Evolutionary conservation across 2,113 vertebrate species (phyloP).

Genomic region (Gadus chalcogrammus): DNA sequence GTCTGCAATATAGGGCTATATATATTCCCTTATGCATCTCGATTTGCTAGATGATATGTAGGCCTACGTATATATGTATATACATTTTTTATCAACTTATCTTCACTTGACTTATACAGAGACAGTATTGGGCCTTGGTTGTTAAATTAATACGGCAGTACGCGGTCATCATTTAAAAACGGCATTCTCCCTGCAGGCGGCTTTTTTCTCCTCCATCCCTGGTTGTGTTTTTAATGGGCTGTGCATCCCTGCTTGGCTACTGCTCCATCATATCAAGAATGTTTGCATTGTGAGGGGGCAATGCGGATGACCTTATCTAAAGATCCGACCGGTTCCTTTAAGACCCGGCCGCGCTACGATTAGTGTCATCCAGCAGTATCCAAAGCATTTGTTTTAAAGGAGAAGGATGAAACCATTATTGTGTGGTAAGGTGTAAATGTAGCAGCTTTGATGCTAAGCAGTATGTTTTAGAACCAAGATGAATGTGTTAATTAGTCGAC

Average conservation of each 20-base stretch:
- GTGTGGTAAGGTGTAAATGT: conserved; percentile 56
- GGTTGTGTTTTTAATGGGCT: not conserved
- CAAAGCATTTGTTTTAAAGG: conserved; percentile 37
- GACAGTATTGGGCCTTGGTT: too few species aligned
- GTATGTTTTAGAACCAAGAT: conserved; percentile 53
- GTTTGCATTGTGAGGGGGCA: not conserved
- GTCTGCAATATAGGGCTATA: too few species aligned
- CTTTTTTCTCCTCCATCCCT: not conserved
- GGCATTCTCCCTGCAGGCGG: too few species aligned
- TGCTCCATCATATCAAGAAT: not conserved
- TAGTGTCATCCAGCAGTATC: conserved; percentile 1
- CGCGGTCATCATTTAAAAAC: too few species aligned
- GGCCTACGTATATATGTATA: too few species aligned
- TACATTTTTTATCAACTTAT: too few species aligned
- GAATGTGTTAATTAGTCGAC: conserved; percentile 59
- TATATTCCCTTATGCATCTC: too few species aligned
- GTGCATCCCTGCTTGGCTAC: conserved; percentile 6
- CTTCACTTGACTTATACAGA: too few species aligned
- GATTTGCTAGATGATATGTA: too few species aligned
- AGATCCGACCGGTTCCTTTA: conserved; percentile 22
- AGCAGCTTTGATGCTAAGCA: conserved; percentile 55
- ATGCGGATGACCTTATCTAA: conserved; percentile 9
- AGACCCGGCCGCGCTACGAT: conserved; percentile 5
- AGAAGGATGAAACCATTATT: conserved; percentile 37
- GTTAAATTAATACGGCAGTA: too few species aligned